phyloP scores from a whole-genome alignment of 2,888 invertebrate genomes.

The Meteorus colon region DNA sequence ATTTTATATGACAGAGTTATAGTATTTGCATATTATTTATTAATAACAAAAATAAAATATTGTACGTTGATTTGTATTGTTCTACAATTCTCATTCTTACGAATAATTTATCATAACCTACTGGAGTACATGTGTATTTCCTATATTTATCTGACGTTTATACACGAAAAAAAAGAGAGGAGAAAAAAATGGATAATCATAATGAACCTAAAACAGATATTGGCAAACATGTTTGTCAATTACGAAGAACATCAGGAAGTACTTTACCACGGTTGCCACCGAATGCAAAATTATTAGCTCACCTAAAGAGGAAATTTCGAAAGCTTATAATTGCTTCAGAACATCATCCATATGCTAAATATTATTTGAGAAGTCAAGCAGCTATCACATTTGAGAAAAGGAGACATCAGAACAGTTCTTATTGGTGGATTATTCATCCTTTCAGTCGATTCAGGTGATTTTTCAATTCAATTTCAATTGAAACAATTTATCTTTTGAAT shows the following conservation, averaged over 20 bases:
- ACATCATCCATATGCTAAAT: constrained; percentile 60
- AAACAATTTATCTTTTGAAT: background rate
- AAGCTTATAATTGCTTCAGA: constrained; percentile 65
- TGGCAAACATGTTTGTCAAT: constrained; percentile 61
- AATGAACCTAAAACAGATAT: constrained; percentile 30
- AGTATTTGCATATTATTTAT: constrained; percentile 62
- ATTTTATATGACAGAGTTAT: constrained; percentile 47
- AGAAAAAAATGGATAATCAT: constrained; percentile 24
- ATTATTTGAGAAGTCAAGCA: constrained; percentile 64
- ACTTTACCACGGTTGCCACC: constrained; percentile 68
- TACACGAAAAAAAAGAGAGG: background rate
- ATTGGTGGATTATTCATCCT: constrained; percentile 70
- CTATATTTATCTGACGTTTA: background rate
- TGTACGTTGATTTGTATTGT: constrained; percentile 5
- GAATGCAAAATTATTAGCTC: constrained; percentile 59
- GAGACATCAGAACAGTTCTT: constrained; percentile 60
- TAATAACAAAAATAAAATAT: constrained; percentile 51
- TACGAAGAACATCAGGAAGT: constrained; percentile 63
- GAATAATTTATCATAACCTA: constrained; percentile 12
- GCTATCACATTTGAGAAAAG: constrained; percentile 67
- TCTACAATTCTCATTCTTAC: constrained; percentile 1
- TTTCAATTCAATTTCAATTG: constrained; percentile 7
- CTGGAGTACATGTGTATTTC: background rate
- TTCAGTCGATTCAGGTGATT: constrained; percentile 64
- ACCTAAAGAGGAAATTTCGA: constrained; percentile 61